These are phyloP conservation scores for Melanotaenia pygmaea DNA, from an alignment of 2,797 vertebrate species.

Conservation along the genomic window DNA sequence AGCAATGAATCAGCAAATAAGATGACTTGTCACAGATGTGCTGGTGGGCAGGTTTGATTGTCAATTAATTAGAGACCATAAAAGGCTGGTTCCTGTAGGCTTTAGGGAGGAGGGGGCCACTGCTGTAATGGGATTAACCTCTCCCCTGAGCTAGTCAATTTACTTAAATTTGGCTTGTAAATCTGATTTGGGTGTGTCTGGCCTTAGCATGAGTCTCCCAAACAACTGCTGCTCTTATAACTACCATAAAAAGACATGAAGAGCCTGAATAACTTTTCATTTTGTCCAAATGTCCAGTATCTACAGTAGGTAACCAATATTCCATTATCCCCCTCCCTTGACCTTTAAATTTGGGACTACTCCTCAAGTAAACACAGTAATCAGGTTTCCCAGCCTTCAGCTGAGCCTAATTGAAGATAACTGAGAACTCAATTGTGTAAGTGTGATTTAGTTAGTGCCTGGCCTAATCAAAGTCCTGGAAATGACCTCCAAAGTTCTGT, in stretches of 20 bases:
- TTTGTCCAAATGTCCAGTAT: slow-evolving; percentile 42
- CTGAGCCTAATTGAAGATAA: slow-evolving; percentile 71
- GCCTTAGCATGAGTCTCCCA: slow-evolving; percentile 54
- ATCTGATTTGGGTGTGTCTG: slow-evolving; percentile 75
- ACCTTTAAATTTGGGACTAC: slow-evolving; percentile 64
- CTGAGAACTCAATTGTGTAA: slow-evolving; percentile 72
- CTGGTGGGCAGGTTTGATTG: slow-evolving; percentile 87
- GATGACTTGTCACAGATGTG: slow-evolving; percentile 89
- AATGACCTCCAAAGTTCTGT: slow-evolving; percentile 75
- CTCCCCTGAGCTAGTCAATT: slow-evolving; percentile 47
- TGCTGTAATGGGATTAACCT: slow-evolving; percentile 72
- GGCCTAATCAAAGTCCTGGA: slow-evolving; percentile 78
- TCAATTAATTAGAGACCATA: slow-evolving; percentile 90
- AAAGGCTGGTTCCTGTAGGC: slow-evolving; percentile 64
- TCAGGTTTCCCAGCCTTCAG: slow-evolving; percentile 67
- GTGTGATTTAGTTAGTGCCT: slow-evolving; percentile 76
- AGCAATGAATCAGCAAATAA: slow-evolving; percentile 69
- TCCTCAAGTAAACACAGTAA: slow-evolving; percentile 70
- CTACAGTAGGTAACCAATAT: slow-evolving; percentile 52
- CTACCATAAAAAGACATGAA: slow-evolving; percentile 41
- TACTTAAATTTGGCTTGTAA: slow-evolving; percentile 59
- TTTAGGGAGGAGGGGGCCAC: slow-evolving; percentile 48
- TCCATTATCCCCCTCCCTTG: slow-evolving; percentile 42
- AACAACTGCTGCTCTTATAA: slow-evolving; percentile 45
- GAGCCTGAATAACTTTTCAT: slow-evolving; percentile 61